phyloP scores from a whole-genome alignment of 2,113 vertebrate genomes.

The Macrotis lagotis region DNA sequence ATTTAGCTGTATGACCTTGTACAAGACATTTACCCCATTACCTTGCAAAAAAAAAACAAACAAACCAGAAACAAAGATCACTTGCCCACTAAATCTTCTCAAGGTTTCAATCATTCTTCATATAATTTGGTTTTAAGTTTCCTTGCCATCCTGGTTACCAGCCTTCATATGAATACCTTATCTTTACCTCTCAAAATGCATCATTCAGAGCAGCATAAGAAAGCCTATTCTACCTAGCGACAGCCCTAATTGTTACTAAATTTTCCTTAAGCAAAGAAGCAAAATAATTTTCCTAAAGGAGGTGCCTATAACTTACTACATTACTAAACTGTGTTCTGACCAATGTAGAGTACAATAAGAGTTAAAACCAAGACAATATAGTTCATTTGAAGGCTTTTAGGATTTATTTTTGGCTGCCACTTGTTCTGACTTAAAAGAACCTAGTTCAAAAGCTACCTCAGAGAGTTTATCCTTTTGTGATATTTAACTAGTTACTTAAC shows the following conservation, averaged over 20 bases:
- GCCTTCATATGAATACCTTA: background rate
- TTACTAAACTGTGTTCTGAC: background rate
- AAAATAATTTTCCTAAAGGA: background rate
- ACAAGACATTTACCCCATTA: too few species aligned
- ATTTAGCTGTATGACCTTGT: too few species aligned
- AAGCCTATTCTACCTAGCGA: background rate
- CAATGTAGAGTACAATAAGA: background rate
- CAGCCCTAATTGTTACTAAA: background rate
- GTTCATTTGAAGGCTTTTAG: background rate
- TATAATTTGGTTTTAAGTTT: background rate
- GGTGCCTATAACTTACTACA: background rate
- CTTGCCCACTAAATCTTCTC: background rate
- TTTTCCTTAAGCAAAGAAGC: background rate
- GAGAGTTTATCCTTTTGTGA: background rate
- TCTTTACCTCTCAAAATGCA: background rate
- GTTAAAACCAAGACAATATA: background rate
- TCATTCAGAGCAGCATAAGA: background rate
- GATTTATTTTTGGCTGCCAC: background rate
- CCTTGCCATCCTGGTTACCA: background rate
- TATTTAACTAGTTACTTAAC: background rate
- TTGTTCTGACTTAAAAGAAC: background rate
- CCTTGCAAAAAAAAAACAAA: too few species aligned
- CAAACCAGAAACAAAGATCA: too few species aligned
- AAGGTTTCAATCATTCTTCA: background rate
- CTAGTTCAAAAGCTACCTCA: background rate